A percentile compares a stretch with the other conserved stretches of the same genome.
Conservation (phyloP, 2,797 vertebrate genomes). For the Acanthiza pusilla region DNA sequence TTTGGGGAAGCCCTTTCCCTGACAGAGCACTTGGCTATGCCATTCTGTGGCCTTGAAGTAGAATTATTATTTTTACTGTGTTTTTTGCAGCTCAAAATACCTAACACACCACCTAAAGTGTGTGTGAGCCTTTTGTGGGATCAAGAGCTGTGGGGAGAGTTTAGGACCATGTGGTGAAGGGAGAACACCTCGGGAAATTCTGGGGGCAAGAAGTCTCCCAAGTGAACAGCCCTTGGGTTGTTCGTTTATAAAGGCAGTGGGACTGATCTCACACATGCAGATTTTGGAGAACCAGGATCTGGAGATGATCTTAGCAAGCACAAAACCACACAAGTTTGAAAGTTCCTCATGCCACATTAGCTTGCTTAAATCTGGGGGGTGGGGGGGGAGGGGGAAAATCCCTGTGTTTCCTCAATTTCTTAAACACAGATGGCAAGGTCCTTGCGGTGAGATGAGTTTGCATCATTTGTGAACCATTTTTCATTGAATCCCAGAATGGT, state of each 20-base stretch:
- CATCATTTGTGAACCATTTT: not conserved
- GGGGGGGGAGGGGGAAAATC: too few relatives aligned
- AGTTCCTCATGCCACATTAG: not conserved
- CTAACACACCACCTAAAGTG: not conserved
- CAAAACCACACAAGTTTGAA: not conserved
- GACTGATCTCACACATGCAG: not conserved
- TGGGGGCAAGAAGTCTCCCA: rapidly evolving
- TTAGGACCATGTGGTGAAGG: not conserved
- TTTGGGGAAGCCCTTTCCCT: not conserved
- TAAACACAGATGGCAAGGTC: not conserved
- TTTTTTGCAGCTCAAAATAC: not conserved
- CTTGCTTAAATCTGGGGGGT: not conserved
- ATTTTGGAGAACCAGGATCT: not conserved
- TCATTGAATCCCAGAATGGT: not conserved
- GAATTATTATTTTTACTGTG: not conserved
- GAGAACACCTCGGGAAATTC: not conserved
- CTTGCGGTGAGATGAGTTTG: rapidly evolving
- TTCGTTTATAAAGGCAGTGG: not conserved
- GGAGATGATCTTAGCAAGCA: not conserved
- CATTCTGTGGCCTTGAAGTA: not conserved
- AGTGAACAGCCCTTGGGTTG: not conserved
- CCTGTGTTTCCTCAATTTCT: not conserved
- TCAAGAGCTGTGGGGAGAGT: not conserved
- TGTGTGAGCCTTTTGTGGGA: not conserved
- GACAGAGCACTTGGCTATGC: not conserved